Conservation (phyloP, 1,140 invertebrate species). For the Telenomus remus region DNA sequence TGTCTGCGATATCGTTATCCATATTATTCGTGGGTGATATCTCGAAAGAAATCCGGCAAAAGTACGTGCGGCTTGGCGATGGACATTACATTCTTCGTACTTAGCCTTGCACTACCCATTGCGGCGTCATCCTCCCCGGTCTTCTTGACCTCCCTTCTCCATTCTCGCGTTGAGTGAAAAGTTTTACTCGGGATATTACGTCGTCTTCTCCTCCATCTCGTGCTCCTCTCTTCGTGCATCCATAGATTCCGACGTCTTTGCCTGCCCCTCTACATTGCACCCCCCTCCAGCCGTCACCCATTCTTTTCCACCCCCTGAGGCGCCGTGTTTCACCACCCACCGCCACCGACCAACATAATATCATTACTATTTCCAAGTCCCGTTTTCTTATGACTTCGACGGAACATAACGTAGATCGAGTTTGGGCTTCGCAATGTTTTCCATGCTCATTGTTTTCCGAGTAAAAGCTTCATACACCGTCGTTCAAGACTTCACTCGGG, state of each 20-base stretch:
- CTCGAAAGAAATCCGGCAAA: slow-evolving; percentile 60
- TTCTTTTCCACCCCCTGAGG: slow-evolving; percentile 28
- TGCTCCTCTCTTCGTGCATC: slow-evolving; percentile 43
- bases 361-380: slow-evolving; percentile 73
- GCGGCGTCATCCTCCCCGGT: slow-evolving; percentile 40
- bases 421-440: slow-evolving; percentile 67
- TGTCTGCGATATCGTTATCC: slow-evolving; percentile 58
- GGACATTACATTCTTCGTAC: slow-evolving; percentile 61
- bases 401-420: slow-evolving; percentile 67
- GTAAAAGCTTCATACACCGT: slow-evolving; percentile 30
- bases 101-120: slow-evolving; percentile 58
- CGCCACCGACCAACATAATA: slow-evolving; percentile 66
- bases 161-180: slow-evolving; percentile 74
- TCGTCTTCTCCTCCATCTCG: slow-evolving; percentile 61
- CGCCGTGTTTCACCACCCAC: slow-evolving; percentile 23
- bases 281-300: slow-evolving; percentile 5
- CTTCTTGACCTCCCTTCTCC: slow-evolving; percentile 48
- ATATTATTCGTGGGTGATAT: slow-evolving; percentile 62
- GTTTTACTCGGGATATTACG: slow-evolving; percentile 75
- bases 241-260: slow-evolving; percentile 36
- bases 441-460: slow-evolving; percentile 67
- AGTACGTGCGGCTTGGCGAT: slow-evolving; percentile 59
- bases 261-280: slow-evolving; percentile 5
- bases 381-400: slow-evolving; percentile 72
- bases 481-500: slow-evolving; percentile 20